Evolutionary conservation across 2,888 invertebrate species (phyloP), one percentile per base, ranked within the genome.

Genomic region (Pyralis farinalis): DNA sequence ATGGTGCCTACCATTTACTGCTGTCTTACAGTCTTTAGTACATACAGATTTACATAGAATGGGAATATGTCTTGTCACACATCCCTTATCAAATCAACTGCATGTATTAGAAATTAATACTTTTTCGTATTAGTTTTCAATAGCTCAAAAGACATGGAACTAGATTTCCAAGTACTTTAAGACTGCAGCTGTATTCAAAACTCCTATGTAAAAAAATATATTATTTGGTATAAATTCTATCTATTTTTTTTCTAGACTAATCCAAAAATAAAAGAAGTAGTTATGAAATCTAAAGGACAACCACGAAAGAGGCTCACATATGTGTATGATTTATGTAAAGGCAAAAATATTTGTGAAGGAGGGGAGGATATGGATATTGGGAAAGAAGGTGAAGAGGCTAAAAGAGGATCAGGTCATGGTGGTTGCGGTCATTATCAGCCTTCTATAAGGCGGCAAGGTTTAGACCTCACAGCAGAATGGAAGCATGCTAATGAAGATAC

Each of bases 391-490:
- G 93, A 93, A 54, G 92, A 91, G 34, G 83, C 87, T 25, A 84
- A 92, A 77, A 77, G 66, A 53, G 91, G 91, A 9, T 82, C 90
- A 5, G 92, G 92, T 0, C 98, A 98, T 72, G 98, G 98, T 38
- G 99, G 99, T 64, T 99, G 99, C 85, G 99, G 99, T 58, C 93
- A 99, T 55, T 98, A 97, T 70, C 99, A 99, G 73, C 99, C 99
- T 0, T 96, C 94, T 40, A 95, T 99, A 37, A 91, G 96, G 45
- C 90, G 98, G 43, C 92, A 93, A 27, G 99, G 98, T 0, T 89
- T 99, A 32, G 99, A 99, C 62, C 90, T 99, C 30, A 93, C 95
- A 0, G 99, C 98, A 0, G 99, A 99, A 83, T 99, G 99, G 99
- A 99, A 98, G 82, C 95, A 98, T 76, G 93, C 97, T 0, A 99